These are phyloP conservation scores for Autographa pulchrina DNA, from an alignment of 2,888 invertebrate species.

Conservation along the genomic window DNA sequence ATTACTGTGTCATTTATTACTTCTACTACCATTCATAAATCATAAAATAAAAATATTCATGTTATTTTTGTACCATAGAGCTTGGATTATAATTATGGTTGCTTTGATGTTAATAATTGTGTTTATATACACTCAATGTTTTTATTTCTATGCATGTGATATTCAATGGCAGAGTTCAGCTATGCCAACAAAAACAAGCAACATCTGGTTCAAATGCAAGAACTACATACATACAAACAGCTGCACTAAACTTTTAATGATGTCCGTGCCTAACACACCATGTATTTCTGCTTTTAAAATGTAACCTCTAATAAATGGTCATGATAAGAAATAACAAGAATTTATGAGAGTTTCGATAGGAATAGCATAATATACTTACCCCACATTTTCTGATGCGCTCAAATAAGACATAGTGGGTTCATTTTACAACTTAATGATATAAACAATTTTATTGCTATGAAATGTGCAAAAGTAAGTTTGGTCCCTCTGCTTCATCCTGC, in stretches of 20 bases:
- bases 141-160: background rate
- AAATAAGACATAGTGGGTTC: constrained; percentile 88
- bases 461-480: constrained; percentile 74
- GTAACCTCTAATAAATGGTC: background rate
- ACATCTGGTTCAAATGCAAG: background rate
- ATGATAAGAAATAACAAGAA: background rate
- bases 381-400: constrained; percentile 88
- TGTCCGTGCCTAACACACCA: background rate
- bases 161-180: background rate
- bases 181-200: constrained; percentile 2
- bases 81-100: background rate
- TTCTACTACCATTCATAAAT: no score
- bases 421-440: constrained; percentile 82
- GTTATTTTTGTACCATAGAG: background rate
- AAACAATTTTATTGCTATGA: constrained; percentile 73
- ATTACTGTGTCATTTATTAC: no score
- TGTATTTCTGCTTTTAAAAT: background rate
- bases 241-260: background rate
- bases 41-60: no score
- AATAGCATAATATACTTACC: constrained; percentile 77
- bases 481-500: constrained; percentile 84
- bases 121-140: background rate
- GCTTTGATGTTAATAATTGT: background rate
- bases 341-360: background rate
- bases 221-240: background rate